Evolutionary conservation across 2,888 invertebrate species (phyloP).

Genomic region (Trachelus stipa): DNA sequence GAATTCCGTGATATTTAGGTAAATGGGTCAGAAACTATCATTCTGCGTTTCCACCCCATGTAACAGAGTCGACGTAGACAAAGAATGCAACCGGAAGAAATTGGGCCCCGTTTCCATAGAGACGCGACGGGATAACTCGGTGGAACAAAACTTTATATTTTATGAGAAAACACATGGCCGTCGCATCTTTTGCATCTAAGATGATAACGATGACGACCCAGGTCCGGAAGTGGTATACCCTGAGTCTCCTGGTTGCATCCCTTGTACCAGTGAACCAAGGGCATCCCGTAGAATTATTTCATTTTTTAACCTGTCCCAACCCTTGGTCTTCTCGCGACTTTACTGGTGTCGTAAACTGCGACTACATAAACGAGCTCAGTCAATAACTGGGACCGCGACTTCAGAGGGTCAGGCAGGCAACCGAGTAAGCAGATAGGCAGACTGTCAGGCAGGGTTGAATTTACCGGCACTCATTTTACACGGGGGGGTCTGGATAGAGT

Average conservation of each 20-base stretch:
- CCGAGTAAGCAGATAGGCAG: neutral
- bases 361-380: constrained; percentile 63
- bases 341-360: constrained; percentile 60
- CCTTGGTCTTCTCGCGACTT: constrained; percentile 41
- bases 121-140: constrained; percentile 21
- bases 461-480: constrained; percentile 54
- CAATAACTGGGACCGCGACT: constrained; percentile 46
- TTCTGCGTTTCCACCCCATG: constrained; percentile 55
- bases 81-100: constrained; percentile 39
- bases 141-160: constrained; percentile 12
- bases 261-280: too few species aligned
- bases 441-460: constrained; percentile 27
- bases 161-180: neutral
- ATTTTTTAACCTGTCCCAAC: constrained; percentile 35
- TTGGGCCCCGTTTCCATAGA: constrained; percentile 39
- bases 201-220: too few species aligned
- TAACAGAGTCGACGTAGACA: constrained; percentile 36
- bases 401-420: too few species aligned
- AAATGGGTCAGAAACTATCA: constrained; percentile 63
- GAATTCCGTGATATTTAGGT: constrained; percentile 46
- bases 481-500: constrained; percentile 44
- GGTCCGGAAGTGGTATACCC: too few species aligned
- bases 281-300: constrained; percentile 31
- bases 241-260: too few species aligned
- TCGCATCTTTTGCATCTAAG: too few species aligned